These are phyloP conservation scores for Epizoanthus ramosus DNA, from an alignment of 92 coral and sea anemone species.

Conservation along the genomic window DNA sequence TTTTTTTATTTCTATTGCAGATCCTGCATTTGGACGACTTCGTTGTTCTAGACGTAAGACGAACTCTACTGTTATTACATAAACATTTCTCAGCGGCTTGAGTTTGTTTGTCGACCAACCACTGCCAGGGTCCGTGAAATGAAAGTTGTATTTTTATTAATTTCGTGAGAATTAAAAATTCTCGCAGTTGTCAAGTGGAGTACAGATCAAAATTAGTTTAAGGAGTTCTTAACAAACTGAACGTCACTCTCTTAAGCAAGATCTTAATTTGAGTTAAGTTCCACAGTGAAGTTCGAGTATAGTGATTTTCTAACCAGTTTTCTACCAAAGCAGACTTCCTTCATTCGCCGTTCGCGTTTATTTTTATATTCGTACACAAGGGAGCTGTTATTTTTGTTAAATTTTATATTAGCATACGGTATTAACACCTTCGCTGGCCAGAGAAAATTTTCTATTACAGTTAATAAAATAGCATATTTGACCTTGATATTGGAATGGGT, in stretches of 20 bases:
- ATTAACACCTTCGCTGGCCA: constrained; percentile 62
- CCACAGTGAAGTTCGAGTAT: constrained; percentile 39
- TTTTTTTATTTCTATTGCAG: constrained; percentile 53
- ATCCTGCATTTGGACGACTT: constrained; percentile 91
- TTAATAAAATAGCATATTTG: constrained; percentile 47
- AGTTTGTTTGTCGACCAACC: constrained; percentile 47
- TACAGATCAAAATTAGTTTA: constrained; percentile 54
- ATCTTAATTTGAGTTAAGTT: constrained; percentile 29
- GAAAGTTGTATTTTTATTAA: constrained; percentile 59
- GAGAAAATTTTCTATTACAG: constrained; percentile 59
- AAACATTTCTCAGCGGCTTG: constrained; percentile 92
- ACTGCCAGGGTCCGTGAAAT: constrained; percentile 55
- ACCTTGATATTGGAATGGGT: constrained; percentile 31
- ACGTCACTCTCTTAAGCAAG: constrained; percentile 34
- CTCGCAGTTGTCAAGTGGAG: constrained; percentile 53
- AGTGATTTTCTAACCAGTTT: constrained; percentile 41
- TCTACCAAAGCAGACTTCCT: constrained; percentile 6
- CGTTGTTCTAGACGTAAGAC: constrained; percentile 87
- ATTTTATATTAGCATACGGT: constrained; percentile 60
- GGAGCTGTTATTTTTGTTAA: constrained; percentile 59
- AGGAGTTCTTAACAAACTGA: constrained; percentile 49
- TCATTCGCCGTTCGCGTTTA: constrained; percentile 18
- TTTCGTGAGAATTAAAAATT: constrained; percentile 60
- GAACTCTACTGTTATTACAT: constrained; percentile 84
- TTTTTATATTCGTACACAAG: constrained; percentile 47